Base-by-base conservation (phyloP, 1,140 invertebrate species). In the Trichogramma pretiosum region DNA sequence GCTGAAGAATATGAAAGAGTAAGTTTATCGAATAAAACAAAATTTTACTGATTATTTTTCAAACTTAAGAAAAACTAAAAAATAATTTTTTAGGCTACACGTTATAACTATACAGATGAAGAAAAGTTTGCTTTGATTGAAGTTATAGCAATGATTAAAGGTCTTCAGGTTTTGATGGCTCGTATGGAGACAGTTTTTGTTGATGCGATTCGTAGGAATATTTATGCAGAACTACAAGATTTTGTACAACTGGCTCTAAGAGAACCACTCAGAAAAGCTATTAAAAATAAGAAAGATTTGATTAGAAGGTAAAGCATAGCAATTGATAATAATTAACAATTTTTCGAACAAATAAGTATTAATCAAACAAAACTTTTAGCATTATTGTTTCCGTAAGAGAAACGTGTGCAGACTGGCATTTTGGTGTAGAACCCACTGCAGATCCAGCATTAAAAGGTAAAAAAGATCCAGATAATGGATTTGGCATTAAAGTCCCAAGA, bases 1-100 rank as follows among this genome's bases (percentile, higher is more conserved):
- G 95, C 95, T n/a, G 96, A 99, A 74, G 94, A 98, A 74, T 99
- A 99, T 71, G 97, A 99, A 77, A 78, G 94, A 70, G 88, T 89
- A 63, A 67, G 67, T 56, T 39, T 37, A 9, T 40, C 41, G 30
- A 18, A 30, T 53, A 54, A 33, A 41, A 53, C 40, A 32, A 34
- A 22, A 50, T 23, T 38, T 39, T 46, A n/a, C n/a, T n/a, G n/a
- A 41, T 32, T 24, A 34, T 36, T 50, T 53, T n/a, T n/a, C n/a
- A n/a, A n/a, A n/a, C n/a, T n/a, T n/a, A n/a, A n/a, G n/a, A n/a
- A n/a, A n/a, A n/a, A n/a, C n/a, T n/a, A n/a, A n/a, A n/a, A n/a
- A 24, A 44, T 48, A 34, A 7, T 53, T 54, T 55, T 54, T 36
- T 58, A 83, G 79, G 93, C 95, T 1, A 99, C 95, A 1, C 79